These are phyloP conservation scores for Phenganax stokvisi DNA, from an alignment of 92 coral and sea anemone species.

Conservation along the genomic window DNA sequence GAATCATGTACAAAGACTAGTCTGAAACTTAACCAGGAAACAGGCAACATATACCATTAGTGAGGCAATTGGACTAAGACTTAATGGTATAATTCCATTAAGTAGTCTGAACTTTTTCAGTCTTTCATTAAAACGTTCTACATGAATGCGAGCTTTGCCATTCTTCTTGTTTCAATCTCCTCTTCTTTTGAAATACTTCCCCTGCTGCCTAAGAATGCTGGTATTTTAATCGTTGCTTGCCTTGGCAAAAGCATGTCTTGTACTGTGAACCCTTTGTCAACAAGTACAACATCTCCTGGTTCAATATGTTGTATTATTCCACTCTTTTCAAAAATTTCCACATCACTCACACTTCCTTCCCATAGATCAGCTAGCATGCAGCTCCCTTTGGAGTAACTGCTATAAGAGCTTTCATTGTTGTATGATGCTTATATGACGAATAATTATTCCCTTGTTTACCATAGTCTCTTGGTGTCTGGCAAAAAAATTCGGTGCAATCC, in stretches of 20 bases:
- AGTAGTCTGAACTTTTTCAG: constrained; percentile 34
- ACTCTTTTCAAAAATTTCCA: constrained; percentile 4
- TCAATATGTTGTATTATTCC: not conserved
- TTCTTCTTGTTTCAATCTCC: constrained; percentile 22
- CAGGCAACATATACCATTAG: constrained; percentile 38
- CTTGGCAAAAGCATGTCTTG: constrained; percentile 29
- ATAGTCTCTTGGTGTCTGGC: constrained; percentile 34
- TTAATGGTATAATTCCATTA: constrained; percentile 17
- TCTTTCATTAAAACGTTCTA: not conserved
- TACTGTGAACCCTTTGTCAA: constrained; percentile 43
- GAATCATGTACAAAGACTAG: constrained; percentile 29
- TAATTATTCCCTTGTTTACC: constrained; percentile 45
- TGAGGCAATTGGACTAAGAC: not conserved
- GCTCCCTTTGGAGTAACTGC: constrained; percentile 12
- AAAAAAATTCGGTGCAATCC: constrained; percentile 46
- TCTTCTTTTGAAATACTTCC: constrained; percentile 33
- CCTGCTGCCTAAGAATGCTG: constrained; percentile 11
- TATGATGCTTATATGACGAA: constrained; percentile 46
- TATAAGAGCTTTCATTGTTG: constrained; percentile 11
- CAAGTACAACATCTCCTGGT: constrained; percentile 15
- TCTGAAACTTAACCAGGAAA: constrained; percentile 28
- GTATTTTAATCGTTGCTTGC: constrained; percentile 38
- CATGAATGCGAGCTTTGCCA: constrained; percentile 44
- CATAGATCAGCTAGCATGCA: constrained; percentile 11
- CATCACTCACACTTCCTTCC: constrained; percentile 23